Evolutionary conservation across 2,888 invertebrate genomes (phyloP).

Genomic region (Cataglyphis livida): DNA sequence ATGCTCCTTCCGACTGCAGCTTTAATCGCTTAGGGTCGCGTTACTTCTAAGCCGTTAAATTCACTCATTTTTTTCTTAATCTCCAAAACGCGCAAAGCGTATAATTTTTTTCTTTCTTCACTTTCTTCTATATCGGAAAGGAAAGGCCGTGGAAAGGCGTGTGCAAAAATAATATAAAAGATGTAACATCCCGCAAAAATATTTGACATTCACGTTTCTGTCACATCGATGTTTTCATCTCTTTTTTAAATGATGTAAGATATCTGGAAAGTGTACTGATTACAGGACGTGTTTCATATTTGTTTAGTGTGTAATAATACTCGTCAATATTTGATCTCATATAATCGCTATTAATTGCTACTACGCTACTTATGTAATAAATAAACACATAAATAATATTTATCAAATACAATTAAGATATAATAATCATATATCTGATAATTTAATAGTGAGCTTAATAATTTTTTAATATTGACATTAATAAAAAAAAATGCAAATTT

Average conservation of each 20-base stretch:
- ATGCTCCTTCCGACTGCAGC: conserved; percentile 50
- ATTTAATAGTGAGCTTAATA: neutral
- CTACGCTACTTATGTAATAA: neutral
- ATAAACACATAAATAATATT: neutral
- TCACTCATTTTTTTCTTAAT: conserved; percentile 48
- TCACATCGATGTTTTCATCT: neutral
- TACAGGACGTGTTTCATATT: neutral
- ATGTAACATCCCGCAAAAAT: neutral
- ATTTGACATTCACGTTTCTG: neutral
- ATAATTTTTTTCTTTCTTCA: conserved; percentile 37
- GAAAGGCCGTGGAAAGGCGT: neutral
- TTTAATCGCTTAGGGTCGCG: conserved; percentile 74
- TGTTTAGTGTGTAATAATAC: neutral
- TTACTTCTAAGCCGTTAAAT: conserved; percentile 80
- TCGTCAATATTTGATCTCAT: neutral
- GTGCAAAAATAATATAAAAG: neutral
- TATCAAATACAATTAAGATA: neutral
- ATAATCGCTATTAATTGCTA: neutral
- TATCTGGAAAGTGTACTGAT: neutral
- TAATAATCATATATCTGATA: neutral
- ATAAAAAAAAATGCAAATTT: neutral
- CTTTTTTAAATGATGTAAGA: neutral
- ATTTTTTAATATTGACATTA: neutral
- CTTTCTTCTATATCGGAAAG: conserved; percentile 2
- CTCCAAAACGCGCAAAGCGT: conserved; percentile 24